Evolutionary conservation across 2,888 invertebrate species (phyloP).

Genomic region (Aphidoletes aphidimyza): DNA sequence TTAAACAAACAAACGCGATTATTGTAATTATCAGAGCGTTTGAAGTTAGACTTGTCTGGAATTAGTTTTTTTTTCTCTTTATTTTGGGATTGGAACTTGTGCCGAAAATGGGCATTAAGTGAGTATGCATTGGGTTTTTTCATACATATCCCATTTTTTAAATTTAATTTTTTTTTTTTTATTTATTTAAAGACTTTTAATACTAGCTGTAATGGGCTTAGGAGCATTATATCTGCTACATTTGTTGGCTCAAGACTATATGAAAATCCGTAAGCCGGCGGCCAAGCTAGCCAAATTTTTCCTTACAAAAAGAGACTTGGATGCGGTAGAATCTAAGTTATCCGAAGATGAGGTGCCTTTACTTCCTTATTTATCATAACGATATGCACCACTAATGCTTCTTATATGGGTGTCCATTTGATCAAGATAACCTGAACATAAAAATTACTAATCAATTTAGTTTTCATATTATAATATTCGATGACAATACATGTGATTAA

Average conservation of each 20-base stretch:
- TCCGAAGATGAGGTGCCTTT: too few relatives aligned
- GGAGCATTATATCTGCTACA: constrained; percentile 68
- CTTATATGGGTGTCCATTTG: too few relatives aligned
- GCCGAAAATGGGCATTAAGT: background rate
- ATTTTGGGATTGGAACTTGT: background rate
- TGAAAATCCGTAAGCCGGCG: constrained; percentile 62
- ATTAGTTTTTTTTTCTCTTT: background rate
- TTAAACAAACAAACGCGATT: background rate
- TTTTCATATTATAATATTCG: too few relatives aligned
- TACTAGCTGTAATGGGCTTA: constrained; percentile 66
- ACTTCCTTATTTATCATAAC: too few relatives aligned
- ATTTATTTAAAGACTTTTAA: background rate
- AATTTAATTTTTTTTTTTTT: background rate
- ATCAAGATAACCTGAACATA: too few relatives aligned
- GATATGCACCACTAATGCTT: too few relatives aligned
- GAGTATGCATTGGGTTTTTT: background rate
- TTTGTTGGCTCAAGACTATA: constrained; percentile 67
- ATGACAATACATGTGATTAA: too few relatives aligned
- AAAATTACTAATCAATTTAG: too few relatives aligned
- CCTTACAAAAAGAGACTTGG: constrained; percentile 50
- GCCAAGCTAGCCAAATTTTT: constrained; percentile 52
- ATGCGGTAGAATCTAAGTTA: background rate
- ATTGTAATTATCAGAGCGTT: background rate
- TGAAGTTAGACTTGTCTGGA: background rate
- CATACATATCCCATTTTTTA: too few relatives aligned